Evolutionary conservation across 2,113 vertebrate species (phyloP).

Genomic region (Pampusana beccarii): DNA sequence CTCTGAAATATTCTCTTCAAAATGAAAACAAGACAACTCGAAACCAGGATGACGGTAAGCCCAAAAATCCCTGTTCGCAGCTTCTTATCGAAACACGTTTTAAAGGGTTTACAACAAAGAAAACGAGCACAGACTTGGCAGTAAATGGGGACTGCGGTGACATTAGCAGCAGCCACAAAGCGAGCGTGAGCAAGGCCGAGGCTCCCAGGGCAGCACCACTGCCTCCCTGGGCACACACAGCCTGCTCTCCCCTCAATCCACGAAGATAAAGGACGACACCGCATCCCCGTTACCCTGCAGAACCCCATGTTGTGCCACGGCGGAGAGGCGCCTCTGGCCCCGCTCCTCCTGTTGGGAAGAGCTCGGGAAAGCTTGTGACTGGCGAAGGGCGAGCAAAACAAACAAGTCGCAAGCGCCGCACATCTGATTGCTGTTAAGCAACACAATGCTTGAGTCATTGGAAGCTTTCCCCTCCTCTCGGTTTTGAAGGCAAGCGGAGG

Average conservation of each 20-base stretch:
- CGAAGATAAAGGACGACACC: background rate
- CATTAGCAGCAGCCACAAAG: background rate
- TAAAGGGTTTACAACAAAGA: background rate
- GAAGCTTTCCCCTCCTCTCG: background rate
- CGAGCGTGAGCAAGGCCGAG: accelerated
- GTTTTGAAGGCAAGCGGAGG: background rate
- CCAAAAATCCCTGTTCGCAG: background rate
- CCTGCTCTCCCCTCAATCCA: background rate
- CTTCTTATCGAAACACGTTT: background rate
- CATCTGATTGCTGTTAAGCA: constrained; percentile 33
- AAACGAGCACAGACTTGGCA: background rate
- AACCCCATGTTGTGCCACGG: accelerated
- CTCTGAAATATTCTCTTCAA: background rate
- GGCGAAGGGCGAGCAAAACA: background rate
- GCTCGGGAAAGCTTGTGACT: background rate
- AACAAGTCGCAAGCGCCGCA: background rate
- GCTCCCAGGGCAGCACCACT: background rate
- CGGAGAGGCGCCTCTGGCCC: background rate
- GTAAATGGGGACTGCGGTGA: background rate
- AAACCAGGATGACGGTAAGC: background rate
- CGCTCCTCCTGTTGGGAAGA: background rate
- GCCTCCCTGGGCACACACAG: accelerated
- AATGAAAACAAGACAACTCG: background rate
- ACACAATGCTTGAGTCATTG: background rate
- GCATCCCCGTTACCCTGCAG: background rate